Conservation (phyloP, 2,113 vertebrate species). For the Pimephales promelas region DNA sequence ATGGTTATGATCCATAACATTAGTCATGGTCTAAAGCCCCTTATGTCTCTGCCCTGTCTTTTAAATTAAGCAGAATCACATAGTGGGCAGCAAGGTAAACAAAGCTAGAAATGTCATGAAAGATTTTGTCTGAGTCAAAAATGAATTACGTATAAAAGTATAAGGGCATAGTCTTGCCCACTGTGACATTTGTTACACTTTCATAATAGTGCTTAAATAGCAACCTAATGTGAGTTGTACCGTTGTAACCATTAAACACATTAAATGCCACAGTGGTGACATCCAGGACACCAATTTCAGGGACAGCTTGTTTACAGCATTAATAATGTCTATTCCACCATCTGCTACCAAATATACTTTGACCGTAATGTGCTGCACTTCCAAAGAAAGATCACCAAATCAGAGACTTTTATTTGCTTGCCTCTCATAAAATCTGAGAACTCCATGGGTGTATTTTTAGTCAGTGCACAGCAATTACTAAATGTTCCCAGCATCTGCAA, state of each 20-base stretch:
- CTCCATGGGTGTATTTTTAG: not conserved
- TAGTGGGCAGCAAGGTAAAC: conserved; percentile 15
- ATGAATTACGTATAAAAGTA: not conserved
- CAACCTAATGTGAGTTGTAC: not conserved
- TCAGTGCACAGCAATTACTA: conserved; percentile 10
- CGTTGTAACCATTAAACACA: not conserved
- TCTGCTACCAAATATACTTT: conserved; percentile 2
- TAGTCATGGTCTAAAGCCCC: conserved; percentile 51
- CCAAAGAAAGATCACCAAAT: not conserved
- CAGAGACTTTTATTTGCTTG: not conserved
- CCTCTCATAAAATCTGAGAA: not conserved
- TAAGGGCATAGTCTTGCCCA: not conserved
- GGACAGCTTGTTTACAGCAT: not conserved
- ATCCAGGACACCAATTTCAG: not conserved
- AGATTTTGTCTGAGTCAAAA: conserved; percentile 17
- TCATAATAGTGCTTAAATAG: not conserved
- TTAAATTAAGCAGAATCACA: conserved; percentile 30
- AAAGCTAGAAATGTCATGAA: conserved; percentile 27
- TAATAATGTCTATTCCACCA: not conserved
- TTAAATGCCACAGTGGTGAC: not conserved
- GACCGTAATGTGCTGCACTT: not conserved
- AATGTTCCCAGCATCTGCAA: conserved; percentile 37
- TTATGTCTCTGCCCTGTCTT: conserved; percentile 27
- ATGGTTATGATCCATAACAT: conserved; percentile 48
- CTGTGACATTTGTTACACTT: not conserved